Conservation (phyloP, 2,113 vertebrate genomes). For the Pseudorasbora parva region DNA sequence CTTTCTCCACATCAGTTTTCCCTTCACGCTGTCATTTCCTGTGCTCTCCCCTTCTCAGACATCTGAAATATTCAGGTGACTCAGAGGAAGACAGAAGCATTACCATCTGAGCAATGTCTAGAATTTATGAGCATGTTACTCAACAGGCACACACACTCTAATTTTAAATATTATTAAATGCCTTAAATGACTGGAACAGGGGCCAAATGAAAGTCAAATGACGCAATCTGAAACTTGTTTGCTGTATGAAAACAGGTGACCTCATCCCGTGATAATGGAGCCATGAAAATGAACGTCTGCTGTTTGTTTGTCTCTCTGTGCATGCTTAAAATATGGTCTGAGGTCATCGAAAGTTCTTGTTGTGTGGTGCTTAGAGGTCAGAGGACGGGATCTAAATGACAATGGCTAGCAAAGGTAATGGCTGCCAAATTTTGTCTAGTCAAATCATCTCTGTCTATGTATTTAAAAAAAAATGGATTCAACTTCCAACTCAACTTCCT, state of each 20-base stretch:
- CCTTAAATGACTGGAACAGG: background rate
- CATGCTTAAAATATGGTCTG: background rate
- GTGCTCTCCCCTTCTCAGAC: background rate
- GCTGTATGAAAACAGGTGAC: slow-evolving; percentile 9
- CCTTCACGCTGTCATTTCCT: slow-evolving; percentile 27
- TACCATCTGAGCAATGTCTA: slow-evolving; percentile 37
- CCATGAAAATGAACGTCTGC: slow-evolving; percentile 11
- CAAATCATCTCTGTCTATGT: background rate
- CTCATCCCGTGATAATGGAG: slow-evolving; percentile 33
- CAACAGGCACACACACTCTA: background rate
- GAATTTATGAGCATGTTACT: slow-evolving; percentile 3
- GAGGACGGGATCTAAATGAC: background rate
- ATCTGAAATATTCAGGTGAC: slow-evolving; percentile 5
- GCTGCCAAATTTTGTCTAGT: background rate
- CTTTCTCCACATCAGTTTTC: slow-evolving; percentile 5
- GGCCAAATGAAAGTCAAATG: background rate
- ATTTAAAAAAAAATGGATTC: background rate
- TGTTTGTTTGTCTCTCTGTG: slow-evolving; percentile 19
- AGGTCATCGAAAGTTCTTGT: background rate
- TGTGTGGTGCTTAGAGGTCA: slow-evolving; percentile 13
- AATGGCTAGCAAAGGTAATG: too few relatives aligned
- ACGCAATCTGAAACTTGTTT: background rate
- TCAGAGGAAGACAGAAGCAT: background rate
- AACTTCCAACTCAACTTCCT: background rate
- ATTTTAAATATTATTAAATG: background rate